Evolutionary conservation across 2,888 invertebrate genomes (phyloP), one percentile per base, ranked within the genome.

Genomic region (Stictocephala bisonia): DNA sequence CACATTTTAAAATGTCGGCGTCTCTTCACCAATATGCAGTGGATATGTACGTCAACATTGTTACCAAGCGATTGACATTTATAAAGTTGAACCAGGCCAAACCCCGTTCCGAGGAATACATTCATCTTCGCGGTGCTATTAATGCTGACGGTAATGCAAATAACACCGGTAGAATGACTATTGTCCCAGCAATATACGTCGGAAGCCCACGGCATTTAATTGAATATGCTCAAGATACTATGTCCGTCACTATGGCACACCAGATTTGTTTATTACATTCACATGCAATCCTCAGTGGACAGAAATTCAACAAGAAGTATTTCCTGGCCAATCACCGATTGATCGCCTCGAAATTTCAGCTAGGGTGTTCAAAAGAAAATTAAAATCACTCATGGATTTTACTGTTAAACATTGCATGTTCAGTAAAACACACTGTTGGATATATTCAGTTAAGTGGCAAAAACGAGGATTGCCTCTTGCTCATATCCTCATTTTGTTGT

Each of bases 401-500:
- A 66, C 73, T n/a, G 24, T 22, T 26, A 77, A 73, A 64, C 41
- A 9, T 24, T 18, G 69, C 9, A 60, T 75, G 40, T 78, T 74
- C 58, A 74, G 75, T n/a, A 13, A 26, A 11, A 60, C 44, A 22
- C 74, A 75, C 24, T 79, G 79, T 56, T 80, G 74, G 75, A 76
- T 80, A 77, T 78, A 78, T 72, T 77, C 79, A 7, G 68, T 79
- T 13, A 76, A 81, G 64, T 81, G 80, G 80, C 79, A 80, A 75
- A 81, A 81, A 58, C 73, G 79, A 44, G 80, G 79, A 15, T 69
- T 80, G 51, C 79, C 80, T 18, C 79, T 82, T 74, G 81, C 79
- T 20, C 81, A 80, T 67, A 79, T 81, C 76, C 64, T 83, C 27
- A 31, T 81, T 77, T 83, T 82, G 83, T 77, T 83, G 18, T 50